phyloP scores from a whole-genome alignment of 2,113 vertebrate genomes.

The Sphyrna mokarran region DNA sequence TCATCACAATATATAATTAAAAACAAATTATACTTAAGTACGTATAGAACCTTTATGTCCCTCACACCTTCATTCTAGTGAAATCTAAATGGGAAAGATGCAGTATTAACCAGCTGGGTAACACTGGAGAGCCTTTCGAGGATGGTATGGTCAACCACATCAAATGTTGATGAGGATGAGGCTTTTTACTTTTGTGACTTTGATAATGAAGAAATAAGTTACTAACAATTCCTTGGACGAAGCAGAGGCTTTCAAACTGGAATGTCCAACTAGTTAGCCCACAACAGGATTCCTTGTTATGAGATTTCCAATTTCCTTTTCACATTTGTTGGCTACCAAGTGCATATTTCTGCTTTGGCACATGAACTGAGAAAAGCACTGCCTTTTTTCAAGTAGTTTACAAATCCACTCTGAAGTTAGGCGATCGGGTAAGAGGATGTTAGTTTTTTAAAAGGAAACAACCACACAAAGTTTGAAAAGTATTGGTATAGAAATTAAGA shows the following conservation, averaged over 20 bases:
- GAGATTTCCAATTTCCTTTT: background rate
- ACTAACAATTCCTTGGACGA: background rate
- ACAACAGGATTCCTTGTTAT: background rate
- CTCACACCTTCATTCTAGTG: too few species aligned
- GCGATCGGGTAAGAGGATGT: background rate
- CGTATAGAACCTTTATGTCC: too few species aligned
- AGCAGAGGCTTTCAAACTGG: background rate
- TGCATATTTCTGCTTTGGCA: background rate
- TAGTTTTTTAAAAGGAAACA: background rate
- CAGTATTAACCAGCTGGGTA: background rate
- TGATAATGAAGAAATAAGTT: background rate
- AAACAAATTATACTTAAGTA: too few species aligned
- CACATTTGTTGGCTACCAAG: background rate
- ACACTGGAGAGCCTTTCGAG: background rate
- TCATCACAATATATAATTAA: too few species aligned
- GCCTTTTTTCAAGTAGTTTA: background rate
- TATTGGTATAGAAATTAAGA: background rate
- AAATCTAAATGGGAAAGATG: background rate
- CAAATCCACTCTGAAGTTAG: background rate
- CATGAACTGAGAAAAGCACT: background rate
- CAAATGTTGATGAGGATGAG: background rate
- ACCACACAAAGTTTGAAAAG: background rate
- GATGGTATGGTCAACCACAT: background rate
- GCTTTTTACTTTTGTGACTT: background rate
- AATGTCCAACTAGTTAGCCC: background rate